phyloP scores from a whole-genome alignment of 2,797 vertebrate genomes.

The Clamator glandarius region DNA sequence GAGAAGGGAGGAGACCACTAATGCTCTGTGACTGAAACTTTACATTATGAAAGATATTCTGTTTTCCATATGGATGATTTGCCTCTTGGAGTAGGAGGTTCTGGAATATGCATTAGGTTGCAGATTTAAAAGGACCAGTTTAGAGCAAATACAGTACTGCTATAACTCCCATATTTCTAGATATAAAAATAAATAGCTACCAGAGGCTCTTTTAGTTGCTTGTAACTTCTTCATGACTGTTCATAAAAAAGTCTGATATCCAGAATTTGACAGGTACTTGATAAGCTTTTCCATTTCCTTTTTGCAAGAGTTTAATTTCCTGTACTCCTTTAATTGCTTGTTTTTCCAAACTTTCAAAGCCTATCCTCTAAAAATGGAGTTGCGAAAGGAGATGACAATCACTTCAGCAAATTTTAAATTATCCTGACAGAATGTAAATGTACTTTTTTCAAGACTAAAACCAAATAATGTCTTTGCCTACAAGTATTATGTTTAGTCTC shows the following conservation, averaged over 20 bases:
- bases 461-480: background rate
- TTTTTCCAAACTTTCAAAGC: background rate
- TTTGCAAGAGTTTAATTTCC: slow-evolving; percentile 21
- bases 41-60: background rate
- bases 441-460: background rate
- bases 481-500: background rate
- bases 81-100: background rate
- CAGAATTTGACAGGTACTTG: background rate
- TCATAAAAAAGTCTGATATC: background rate
- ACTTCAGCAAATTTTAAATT: background rate
- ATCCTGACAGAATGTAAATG: background rate
- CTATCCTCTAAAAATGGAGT: background rate
- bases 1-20: background rate
- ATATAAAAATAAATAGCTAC: background rate
- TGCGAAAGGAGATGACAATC: background rate
- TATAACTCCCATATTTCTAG: background rate
- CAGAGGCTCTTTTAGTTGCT: background rate
- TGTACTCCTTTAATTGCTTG: background rate
- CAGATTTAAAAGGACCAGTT: background rate
- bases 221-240: background rate
- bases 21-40: background rate
- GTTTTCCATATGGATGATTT: background rate
- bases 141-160: background rate
- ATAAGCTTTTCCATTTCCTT: slow-evolving; percentile 31
- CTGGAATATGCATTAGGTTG: background rate